phyloP scores from a whole-genome alignment of 1,140 invertebrate species.

The Scaptomyza pallida region DNA sequence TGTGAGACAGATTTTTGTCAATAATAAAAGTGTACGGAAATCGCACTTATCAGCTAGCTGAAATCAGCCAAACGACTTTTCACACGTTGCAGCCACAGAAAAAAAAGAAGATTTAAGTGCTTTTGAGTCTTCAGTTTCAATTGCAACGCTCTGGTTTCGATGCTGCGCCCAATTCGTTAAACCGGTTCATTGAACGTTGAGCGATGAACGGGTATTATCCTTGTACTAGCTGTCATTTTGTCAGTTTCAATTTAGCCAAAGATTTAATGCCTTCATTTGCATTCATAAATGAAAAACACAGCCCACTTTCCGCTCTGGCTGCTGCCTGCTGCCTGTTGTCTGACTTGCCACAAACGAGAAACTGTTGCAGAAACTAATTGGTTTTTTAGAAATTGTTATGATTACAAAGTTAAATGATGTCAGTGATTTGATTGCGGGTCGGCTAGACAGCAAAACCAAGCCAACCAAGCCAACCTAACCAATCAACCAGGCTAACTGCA shows the following conservation, averaged over 20 bases:
- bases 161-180: slow-evolving; percentile 40
- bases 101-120: slow-evolving; percentile 3
- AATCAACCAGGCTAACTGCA: slow-evolving; percentile 35
- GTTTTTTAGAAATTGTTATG: slow-evolving; percentile 81
- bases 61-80: slow-evolving; percentile 52
- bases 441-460: slow-evolving; percentile 43
- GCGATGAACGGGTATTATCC: slow-evolving; percentile 55
- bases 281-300: slow-evolving; percentile 75
- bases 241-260: slow-evolving; percentile 74
- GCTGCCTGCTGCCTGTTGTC: slow-evolving; percentile 1
- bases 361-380: slow-evolving; percentile 62
- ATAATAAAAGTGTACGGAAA: slow-evolving; percentile 51
- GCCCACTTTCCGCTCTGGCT: slow-evolving; percentile 49
- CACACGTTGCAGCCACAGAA: slow-evolving; percentile 48
- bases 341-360: slow-evolving; percentile 7
- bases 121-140: slow-evolving; percentile 40
- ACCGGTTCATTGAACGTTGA: slow-evolving; percentile 32
- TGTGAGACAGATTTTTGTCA: slow-evolving; percentile 45
- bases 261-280: slow-evolving; percentile 81
- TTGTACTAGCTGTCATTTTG: slow-evolving; percentile 60
- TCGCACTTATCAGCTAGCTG: slow-evolving; percentile 41
- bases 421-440: slow-evolving; percentile 71
- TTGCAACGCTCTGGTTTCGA: slow-evolving; percentile 31
- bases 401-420: slow-evolving; percentile 79
- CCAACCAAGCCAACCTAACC: slow-evolving; percentile 14